Evolutionary conservation across 1,140 invertebrate species (phyloP).

Genomic region (Neelides sp.): DNA sequence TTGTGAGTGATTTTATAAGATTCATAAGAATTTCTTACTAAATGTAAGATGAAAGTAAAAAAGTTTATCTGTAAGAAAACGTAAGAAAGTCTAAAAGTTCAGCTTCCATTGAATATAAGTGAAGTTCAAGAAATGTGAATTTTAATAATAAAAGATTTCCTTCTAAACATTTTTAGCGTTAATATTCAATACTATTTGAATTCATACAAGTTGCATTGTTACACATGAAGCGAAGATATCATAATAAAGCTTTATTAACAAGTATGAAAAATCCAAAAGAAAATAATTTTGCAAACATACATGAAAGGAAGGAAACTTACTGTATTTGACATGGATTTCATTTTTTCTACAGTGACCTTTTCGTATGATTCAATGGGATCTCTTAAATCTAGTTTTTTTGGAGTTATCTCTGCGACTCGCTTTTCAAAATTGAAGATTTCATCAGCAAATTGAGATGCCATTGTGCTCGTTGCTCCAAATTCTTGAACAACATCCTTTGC

Average conservation of each 20-base stretch:
- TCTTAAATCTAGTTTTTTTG: slow-evolving; percentile 33
- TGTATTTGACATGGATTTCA: slow-evolving; percentile 37
- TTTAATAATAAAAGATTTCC: too few relatives aligned
- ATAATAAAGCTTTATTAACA: slow-evolving; percentile 3
- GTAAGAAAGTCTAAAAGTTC: too few relatives aligned
- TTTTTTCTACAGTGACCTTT: slow-evolving; percentile 36
- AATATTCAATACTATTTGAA: background rate
- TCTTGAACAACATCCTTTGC: slow-evolving; percentile 42
- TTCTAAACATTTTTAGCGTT: too few relatives aligned
- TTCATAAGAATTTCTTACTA: too few relatives aligned
- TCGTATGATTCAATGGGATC: slow-evolving; percentile 36
- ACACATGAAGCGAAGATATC: slow-evolving; percentile 12
- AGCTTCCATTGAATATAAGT: too few relatives aligned
- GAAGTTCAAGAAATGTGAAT: too few relatives aligned
- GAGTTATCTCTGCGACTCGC: slow-evolving; percentile 45
- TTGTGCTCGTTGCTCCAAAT: slow-evolving; percentile 37
- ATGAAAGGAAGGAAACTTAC: slow-evolving; percentile 34
- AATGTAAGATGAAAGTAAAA: too few relatives aligned
- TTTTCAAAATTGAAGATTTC: slow-evolving; percentile 49
- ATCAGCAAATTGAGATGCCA: slow-evolving; percentile 42
- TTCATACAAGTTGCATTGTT: background rate
- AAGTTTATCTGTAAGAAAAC: too few relatives aligned
- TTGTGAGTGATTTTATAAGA: too few relatives aligned
- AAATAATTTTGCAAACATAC: too few relatives aligned
- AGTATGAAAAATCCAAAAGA: slow-evolving; percentile 13